Percentiles rank a stretch among this genome's conserved stretches.
Evolutionary conservation across 2,888 invertebrate genomes (phyloP).

Genomic region (Amblyjoppa fuscipennis): DNA sequence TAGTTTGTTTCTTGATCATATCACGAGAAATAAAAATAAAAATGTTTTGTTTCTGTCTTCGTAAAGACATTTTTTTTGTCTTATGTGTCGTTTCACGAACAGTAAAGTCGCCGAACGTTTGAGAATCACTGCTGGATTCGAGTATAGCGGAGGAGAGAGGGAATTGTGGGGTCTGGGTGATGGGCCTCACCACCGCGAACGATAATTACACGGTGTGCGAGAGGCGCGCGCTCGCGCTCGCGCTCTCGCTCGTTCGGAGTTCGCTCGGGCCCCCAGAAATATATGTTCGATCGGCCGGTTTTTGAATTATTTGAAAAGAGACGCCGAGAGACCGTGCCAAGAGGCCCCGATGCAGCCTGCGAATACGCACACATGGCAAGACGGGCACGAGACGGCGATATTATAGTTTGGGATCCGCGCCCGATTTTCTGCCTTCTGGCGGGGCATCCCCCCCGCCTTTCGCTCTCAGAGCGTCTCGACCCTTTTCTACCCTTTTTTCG

Average conservation of each 20-base stretch:
- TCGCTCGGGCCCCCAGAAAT: slow-evolving; percentile 76
- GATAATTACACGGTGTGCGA: slow-evolving; percentile 85
- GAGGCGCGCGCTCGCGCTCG: slow-evolving; percentile 82
- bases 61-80: background rate
- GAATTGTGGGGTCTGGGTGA: slow-evolving; percentile 68
- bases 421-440: slow-evolving; percentile 76
- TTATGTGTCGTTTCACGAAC: background rate
- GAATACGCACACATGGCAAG: slow-evolving; percentile 32
- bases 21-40: background rate
- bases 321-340: slow-evolving; percentile 75
- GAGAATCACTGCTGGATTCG: slow-evolving; percentile 83
- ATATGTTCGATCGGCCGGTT: slow-evolving; percentile 85
- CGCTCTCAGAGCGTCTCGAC: slow-evolving; percentile 61
- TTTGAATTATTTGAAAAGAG: slow-evolving; percentile 86
- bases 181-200: slow-evolving; percentile 78
- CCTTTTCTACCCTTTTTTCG: slow-evolving; percentile 65
- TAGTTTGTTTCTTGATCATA: background rate
- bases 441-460: slow-evolving; percentile 37
- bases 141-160: slow-evolving; percentile 71
- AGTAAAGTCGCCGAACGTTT: slow-evolving; percentile 72
- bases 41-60: background rate
- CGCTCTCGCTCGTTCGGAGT: slow-evolving; percentile 61
- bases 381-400: slow-evolving; percentile 77
- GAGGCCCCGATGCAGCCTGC: slow-evolving; percentile 70
- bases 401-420: slow-evolving; percentile 80